These are phyloP conservation scores for Holcopasites calliopsidis DNA, from an alignment of 1,140 invertebrate species.

Conservation along the genomic window DNA sequence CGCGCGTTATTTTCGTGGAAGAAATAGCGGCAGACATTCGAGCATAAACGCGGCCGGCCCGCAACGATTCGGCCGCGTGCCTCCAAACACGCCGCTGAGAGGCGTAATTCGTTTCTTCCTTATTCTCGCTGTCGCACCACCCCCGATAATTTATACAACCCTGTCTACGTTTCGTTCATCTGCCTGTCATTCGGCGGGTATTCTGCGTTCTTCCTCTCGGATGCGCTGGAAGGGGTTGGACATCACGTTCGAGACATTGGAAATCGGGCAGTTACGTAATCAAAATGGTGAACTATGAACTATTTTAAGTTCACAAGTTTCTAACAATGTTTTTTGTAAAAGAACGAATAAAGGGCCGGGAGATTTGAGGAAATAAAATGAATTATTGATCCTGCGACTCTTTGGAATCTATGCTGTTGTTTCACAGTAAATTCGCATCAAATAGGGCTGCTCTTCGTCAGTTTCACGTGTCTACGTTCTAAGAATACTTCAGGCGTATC, in stretches of 20 bases:
- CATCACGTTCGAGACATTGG: too few species aligned
- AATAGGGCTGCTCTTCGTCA: neutral
- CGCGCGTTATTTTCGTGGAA: slow-evolving; percentile 64
- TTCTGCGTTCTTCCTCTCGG: slow-evolving; percentile 7
- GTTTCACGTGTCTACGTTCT: neutral
- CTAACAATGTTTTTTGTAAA: too few species aligned
- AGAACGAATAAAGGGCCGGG: too few species aligned
- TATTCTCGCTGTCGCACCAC: neutral
- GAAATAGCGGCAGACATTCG: slow-evolving; percentile 55
- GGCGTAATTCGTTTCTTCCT: slow-evolving; percentile 53
- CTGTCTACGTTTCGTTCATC: slow-evolving; percentile 5
- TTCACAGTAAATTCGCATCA: too few species aligned
- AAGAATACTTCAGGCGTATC: neutral
- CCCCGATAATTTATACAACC: slow-evolving; percentile 44
- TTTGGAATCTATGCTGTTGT: too few species aligned
- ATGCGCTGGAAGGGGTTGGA: too few species aligned
- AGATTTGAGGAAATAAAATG: too few species aligned
- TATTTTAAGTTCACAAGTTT: too few species aligned
- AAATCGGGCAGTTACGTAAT: too few species aligned
- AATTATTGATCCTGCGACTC: too few species aligned
- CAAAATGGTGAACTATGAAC: too few species aligned
- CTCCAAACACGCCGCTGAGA: slow-evolving; percentile 37
- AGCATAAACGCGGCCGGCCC: slow-evolving; percentile 23
- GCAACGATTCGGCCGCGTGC: slow-evolving; percentile 29
- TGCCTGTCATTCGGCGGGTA: slow-evolving; percentile 31